Percentiles rank a stretch among this genome's conserved stretches.
Conservation (phyloP, 2,888 invertebrate species). For the Odontocolon sp. region DNA sequence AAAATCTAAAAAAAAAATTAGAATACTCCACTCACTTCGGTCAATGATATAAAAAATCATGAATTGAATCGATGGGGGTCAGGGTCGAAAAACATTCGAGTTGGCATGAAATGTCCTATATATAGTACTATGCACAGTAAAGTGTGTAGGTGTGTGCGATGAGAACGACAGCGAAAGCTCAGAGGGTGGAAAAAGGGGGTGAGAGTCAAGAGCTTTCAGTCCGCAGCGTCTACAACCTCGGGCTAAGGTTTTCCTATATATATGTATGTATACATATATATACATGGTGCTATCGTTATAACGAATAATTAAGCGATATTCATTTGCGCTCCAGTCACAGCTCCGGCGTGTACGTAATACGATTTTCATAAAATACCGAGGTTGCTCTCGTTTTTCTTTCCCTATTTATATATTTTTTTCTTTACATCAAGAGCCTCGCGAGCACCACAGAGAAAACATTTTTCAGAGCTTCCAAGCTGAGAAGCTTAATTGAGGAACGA, state of each 20-base stretch:
- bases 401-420: background rate
- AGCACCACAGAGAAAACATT: background rate
- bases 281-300: no score
- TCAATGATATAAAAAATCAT: no score
- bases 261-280: background rate
- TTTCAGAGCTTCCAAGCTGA: background rate
- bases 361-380: background rate
- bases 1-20: no score
- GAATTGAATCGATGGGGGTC: no score
- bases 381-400: slow-evolving; percentile 36
- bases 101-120: background rate
- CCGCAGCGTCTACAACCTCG: background rate
- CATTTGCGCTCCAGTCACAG: background rate
- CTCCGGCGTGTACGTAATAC: background rate
- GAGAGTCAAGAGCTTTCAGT: slow-evolving; percentile 8
- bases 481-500: slow-evolving; percentile 29
- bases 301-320: background rate
- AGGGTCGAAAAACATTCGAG: no score
- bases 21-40: no score
- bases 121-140: background rate
- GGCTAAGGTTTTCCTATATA: background rate
- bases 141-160: slow-evolving; percentile 12
- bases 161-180: background rate
- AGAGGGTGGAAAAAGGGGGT: background rate
- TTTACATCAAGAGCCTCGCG: background rate